Percentiles rank a stretch among this genome's conserved stretches.
Conservation (phyloP, 2,797 vertebrate species). For the Hybognathus amarus region DNA sequence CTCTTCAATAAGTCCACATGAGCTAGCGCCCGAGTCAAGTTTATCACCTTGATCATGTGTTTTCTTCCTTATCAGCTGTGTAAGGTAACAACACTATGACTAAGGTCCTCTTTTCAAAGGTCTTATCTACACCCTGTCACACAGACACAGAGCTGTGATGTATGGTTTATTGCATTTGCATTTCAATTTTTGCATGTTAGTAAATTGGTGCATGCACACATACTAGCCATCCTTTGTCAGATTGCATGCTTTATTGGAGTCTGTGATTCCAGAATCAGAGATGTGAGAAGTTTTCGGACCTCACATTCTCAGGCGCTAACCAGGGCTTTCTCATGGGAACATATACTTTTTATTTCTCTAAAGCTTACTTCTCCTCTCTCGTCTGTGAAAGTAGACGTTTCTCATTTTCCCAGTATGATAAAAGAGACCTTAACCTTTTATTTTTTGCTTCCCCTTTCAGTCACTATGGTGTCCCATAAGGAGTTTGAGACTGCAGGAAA, state of each 20-base stretch:
- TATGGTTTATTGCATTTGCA: conserved; percentile 7
- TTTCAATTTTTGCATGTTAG: background rate
- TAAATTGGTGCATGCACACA: background rate
- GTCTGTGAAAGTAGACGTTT: background rate
- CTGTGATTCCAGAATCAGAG: conserved; percentile 3
- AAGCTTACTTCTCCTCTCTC: conserved; percentile 6
- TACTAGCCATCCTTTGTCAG: background rate
- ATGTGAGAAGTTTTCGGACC: background rate
- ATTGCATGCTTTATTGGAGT: background rate
- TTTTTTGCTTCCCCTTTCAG: conserved; percentile 32
- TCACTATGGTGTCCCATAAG: conserved; percentile 78
- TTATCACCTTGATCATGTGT: background rate
- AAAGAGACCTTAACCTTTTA: background rate
- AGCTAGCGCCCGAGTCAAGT: background rate
- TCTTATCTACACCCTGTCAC: background rate
- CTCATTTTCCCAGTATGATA: background rate
- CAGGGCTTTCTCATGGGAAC: conserved; percentile 9
- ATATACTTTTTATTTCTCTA: conserved; percentile 1
- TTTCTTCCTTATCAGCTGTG: conserved; percentile 18
- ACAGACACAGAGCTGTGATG: background rate
- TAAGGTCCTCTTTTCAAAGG: conserved; percentile 6
- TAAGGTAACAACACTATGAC: background rate
- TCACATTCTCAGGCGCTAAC: background rate
- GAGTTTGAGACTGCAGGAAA: conserved; percentile 88
- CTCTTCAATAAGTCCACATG: background rate